Base-by-base conservation (phyloP, 2,797 vertebrate genomes). In the Leptatherina wallacei region DNA sequence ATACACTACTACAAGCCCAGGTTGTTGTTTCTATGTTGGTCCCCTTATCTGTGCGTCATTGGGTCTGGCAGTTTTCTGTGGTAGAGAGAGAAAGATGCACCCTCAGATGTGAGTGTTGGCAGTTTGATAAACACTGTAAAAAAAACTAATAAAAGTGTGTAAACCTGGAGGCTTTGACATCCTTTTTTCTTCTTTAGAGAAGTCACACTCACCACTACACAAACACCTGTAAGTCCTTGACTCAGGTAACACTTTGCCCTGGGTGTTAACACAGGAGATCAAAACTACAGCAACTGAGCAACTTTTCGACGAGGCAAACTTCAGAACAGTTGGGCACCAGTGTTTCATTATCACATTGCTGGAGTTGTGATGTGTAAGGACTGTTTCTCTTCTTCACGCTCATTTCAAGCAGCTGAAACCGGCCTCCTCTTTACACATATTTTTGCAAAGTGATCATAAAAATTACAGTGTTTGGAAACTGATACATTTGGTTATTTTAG, bases 301-400 rank as follows among this genome's bases (percentile, higher is more conserved):
- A 11, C 57, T 16, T 24, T 60, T 52, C 22, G 27, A 52, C 24
- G 38, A 67, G 32, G 54, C 60, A 12, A 13, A 3, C 24, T 42
- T 61, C 32, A 60, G 35, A 62, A 20, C 40, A 18, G 58, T 38
- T 57, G 4, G 58, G n/a, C 59, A 64, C 33, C 14, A 3, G 22
- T 32, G 52, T 73, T 72, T 52, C 22, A 52, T 52, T 52, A 52
- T 52, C 22, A 52, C 27, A 61, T 62, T 22, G 29, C 24, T 52
- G 13, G 2, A 69, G 42, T 52, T 52, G 57, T 47, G 64, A 22
- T 60, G 35, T 11, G 36, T 59, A 30, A 13, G 24, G 7, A 57
- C 36, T 2, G 27, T 54, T 63, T 63, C 38, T 27, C 20, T 11
- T 47, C 49, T 52, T 62, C 24, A 14, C 18, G 49, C 12, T 38